Evolutionary conservation across 2,888 invertebrate species (phyloP).

Genomic region (Caenorhabditis sp.): DNA sequence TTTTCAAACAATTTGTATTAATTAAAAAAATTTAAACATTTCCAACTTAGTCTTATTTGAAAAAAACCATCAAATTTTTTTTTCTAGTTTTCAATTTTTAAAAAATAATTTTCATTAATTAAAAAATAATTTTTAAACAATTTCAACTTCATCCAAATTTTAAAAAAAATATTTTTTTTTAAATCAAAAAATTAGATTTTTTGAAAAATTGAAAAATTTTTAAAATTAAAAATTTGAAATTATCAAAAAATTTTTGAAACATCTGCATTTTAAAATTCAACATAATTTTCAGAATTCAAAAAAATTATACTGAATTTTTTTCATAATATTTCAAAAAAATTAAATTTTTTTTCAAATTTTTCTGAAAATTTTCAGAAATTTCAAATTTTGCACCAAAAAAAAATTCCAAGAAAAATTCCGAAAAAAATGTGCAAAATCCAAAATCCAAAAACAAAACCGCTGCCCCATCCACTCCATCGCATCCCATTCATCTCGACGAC

Average conservation of each 20-base stretch:
- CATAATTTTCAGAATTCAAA: neutral
- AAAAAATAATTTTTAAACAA: too few species aligned
- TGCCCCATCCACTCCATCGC: neutral
- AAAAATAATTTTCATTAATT: too few species aligned
- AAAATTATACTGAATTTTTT: neutral
- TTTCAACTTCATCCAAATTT: too few species aligned
- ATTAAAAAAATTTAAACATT: too few species aligned
- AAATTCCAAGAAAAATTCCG: neutral
- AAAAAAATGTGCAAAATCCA: slow-evolving; percentile 18
- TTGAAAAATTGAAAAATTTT: neutral
- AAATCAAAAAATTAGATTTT: neutral
- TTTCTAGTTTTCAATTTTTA: too few species aligned
- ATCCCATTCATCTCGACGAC: too few species aligned
- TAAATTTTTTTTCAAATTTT: neutral
- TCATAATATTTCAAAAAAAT: neutral
- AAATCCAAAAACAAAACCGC: neutral
- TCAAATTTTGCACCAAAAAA: neutral
- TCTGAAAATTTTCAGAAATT: neutral
- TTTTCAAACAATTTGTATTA: too few species aligned
- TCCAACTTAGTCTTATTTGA: too few species aligned
- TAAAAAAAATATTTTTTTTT: too few species aligned
- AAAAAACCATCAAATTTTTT: too few species aligned
- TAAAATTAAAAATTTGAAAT: neutral
- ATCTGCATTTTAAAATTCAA: neutral
- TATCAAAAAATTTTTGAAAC: too few species aligned